Base-by-base conservation (phyloP, 2,888 invertebrate species). In the Apamea monoglypha region DNA sequence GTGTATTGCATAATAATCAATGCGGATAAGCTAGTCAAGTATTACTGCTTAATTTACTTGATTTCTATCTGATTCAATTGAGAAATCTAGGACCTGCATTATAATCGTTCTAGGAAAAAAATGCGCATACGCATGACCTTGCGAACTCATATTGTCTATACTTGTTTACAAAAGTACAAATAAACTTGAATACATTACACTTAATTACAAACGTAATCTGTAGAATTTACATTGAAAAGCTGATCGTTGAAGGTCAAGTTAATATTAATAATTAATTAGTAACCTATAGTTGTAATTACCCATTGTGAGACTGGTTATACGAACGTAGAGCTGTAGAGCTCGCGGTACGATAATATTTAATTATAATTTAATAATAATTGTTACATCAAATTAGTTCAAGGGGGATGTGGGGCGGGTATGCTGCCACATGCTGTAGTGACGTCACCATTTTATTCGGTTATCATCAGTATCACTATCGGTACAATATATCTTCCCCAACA, bases 161-260 rank as follows among this genome's bases (percentile, higher is more conserved):
- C 59, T 67, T 87, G 77, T 85, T 88, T 82, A 81, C 78, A 84
- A 84, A 82, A 78, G 56, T 70, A 84, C 78, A 79, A 78, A 84
- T 73, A 88, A 82, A 81, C 72, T 85, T 84, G 78, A 79, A 88
- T 86, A 86, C 47, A 81, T 70, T 84, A 81, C 72, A 81, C 81
- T 88, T 83, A 87, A 80, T 80, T 82, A 86, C 85, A 87, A 72
- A 90, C 87, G 78, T 91, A 91, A 91, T 92, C 88, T 86, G 80
- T 88, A 86, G 82, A 89, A 93, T 92, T 93, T 92, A 92, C 91
- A 94, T 93, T 94, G 91, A 92, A 92, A 93, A 86, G 93, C 88
- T 90, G 90, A 92, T 91, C 81, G 89, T 84, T 86, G 87, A 93
- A 92, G 93, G 93, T 93, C 92, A 92, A 91, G 91, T 87, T 87